phyloP scores from a whole-genome alignment of 2,888 invertebrate genomes.

The Melanostoma scalare region DNA sequence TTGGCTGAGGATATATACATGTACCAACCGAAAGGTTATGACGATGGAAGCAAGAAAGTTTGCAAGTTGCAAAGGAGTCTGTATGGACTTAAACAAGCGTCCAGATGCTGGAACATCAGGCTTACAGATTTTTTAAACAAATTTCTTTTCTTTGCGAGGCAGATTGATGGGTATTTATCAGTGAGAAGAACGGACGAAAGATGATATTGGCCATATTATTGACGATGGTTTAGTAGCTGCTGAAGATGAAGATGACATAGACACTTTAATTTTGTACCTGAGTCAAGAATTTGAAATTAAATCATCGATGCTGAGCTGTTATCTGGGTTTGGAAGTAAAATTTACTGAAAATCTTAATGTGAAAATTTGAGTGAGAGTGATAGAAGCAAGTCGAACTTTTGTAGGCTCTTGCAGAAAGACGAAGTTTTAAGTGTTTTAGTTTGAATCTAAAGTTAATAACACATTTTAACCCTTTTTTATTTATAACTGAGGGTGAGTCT shows the following conservation, averaged over 20 bases:
- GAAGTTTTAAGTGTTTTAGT: too few species aligned
- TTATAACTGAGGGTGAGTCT: too few species aligned
- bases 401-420: too few species aligned
- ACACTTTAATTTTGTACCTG: slow-evolving; percentile 3
- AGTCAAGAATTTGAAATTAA: not conserved
- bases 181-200: not conserved
- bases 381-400: too few species aligned
- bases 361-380: too few species aligned
- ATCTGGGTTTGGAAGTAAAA: not conserved
- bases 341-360: not conserved
- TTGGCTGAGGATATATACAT: slow-evolving; percentile 46
- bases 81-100: slow-evolving; percentile 37
- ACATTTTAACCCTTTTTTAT: too few species aligned
- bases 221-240: slow-evolving; percentile 1
- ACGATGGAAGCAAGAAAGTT: slow-evolving; percentile 53
- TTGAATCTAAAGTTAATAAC: too few species aligned
- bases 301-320: not conserved
- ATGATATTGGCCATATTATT: slow-evolving; percentile 2
- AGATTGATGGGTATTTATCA: slow-evolving; percentile 17
- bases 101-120: slow-evolving; percentile 35
- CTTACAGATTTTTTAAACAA: slow-evolving; percentile 8
- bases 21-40: slow-evolving; percentile 64
- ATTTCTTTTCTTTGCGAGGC: slow-evolving; percentile 42
- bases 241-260: slow-evolving; percentile 1
- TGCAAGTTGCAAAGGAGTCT: slow-evolving; percentile 57